These are phyloP conservation scores for Rhyacichthys aspro DNA, from an alignment of 2,797 vertebrate species.

Conservation along the genomic window DNA sequence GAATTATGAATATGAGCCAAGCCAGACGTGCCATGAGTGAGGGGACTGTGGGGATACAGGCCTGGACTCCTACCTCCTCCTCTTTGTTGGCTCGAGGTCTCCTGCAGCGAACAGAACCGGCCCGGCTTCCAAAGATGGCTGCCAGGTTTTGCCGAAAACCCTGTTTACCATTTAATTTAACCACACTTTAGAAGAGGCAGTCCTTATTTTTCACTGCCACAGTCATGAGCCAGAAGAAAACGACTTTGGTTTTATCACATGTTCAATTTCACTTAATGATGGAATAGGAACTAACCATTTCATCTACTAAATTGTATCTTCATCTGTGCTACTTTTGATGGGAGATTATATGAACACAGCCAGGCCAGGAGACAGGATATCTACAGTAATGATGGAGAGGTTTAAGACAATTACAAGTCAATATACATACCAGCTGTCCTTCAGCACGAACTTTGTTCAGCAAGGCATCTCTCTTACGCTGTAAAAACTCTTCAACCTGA, in stretches of 20 bases:
- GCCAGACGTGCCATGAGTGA: slow-evolving; percentile 54
- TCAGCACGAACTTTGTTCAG: slow-evolving; percentile 97
- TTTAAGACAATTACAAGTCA: background rate
- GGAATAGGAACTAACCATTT: background rate
- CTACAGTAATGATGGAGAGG: slow-evolving; percentile 6
- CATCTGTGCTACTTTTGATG: slow-evolving; percentile 12
- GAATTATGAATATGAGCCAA: slow-evolving; percentile 57
- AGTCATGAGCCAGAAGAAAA: slow-evolving; percentile 9
- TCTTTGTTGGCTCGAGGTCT: slow-evolving; percentile 92
- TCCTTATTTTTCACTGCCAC: slow-evolving; percentile 21
- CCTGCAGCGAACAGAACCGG: slow-evolving; percentile 87
- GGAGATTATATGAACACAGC: slow-evolving; percentile 7
- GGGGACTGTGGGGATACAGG: slow-evolving; percentile 50
- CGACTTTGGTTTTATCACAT: background rate
- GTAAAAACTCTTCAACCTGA: slow-evolving; percentile 96
- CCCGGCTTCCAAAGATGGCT: slow-evolving; percentile 89
- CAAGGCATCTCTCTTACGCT: slow-evolving; percentile 93
- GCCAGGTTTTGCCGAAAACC: slow-evolving; percentile 91
- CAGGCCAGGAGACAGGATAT: background rate
- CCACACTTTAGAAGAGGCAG: slow-evolving; percentile 82
- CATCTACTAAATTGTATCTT: background rate
- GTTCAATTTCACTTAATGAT: slow-evolving; percentile 3
- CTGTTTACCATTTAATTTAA: slow-evolving; percentile 94
- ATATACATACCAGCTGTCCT: slow-evolving; percentile 91
- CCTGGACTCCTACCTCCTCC: slow-evolving; percentile 92